Percentiles rank a stretch among this genome's conserved stretches.
Evolutionary conservation across 2,888 invertebrate genomes (phyloP).

Genomic region (Aspidiotus destructor): DNA sequence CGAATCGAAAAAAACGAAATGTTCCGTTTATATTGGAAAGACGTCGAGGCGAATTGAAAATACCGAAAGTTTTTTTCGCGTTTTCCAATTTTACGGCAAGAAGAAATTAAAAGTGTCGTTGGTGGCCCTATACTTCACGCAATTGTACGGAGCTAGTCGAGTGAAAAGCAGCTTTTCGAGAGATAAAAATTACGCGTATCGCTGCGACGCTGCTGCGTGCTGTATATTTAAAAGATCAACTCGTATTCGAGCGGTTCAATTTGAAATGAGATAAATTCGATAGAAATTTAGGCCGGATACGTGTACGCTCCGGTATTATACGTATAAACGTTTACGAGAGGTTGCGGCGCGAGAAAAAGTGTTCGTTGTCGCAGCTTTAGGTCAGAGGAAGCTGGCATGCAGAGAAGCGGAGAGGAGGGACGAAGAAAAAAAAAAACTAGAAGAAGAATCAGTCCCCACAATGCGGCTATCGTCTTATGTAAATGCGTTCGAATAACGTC

Average conservation of each 20-base stretch:
- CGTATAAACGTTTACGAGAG: not conserved
- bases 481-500: conserved; percentile 36
- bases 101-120: too few species aligned
- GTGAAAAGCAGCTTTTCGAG: not conserved
- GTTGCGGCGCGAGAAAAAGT: not conserved
- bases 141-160: too few species aligned
- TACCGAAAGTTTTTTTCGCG: too few species aligned
- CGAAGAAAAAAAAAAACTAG: not conserved
- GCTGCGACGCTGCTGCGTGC: not conserved
- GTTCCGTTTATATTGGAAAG: too few species aligned
- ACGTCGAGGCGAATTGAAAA: too few species aligned
- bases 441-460: conserved; percentile 29
- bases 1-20: too few species aligned
- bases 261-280: conserved; percentile 20
- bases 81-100: too few species aligned
- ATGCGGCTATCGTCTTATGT: conserved; percentile 35
- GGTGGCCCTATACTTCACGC: too few species aligned
- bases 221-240: conserved; percentile 26
- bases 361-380: conserved; percentile 20
- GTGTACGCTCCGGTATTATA: not conserved
- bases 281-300: conserved; percentile 23
- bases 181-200: conserved; percentile 5
- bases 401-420: not conserved
- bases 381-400: not conserved
- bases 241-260: conserved; percentile 15